Base-by-base conservation (phyloP, 1,140 invertebrate genomes). In the Drosophila kanapiae region DNA sequence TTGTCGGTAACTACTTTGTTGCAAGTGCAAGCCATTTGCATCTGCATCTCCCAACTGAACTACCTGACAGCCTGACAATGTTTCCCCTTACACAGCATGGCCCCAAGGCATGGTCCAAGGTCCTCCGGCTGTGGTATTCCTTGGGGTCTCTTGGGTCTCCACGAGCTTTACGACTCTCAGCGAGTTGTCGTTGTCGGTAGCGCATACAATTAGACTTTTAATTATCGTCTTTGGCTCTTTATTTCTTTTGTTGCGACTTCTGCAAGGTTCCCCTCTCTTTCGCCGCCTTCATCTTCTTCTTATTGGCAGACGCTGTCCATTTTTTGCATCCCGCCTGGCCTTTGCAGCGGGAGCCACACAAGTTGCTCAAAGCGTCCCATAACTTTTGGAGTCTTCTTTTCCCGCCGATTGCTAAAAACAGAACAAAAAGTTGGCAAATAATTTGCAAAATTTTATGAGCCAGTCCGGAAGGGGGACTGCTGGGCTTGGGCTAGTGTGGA, bases 191-290 rank as follows among this genome's bases (percentile, higher is more conserved):
- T 57, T 49, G 62, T 57, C 63, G 83, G 83, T 86, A 86, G 83
- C 83, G 83, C 83, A 83, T 87, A 86, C 83, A 87, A 88, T 87
- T 88, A 87, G 80, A 87, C 35, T 87, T 86, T 87, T 87, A 87
- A 87, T 87, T 87, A 88, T 80, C 84, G 76, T 88, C 82, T 78
- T 76, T 71, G 80, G 71, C 63, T 63, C 45, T 80, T 68, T 58
- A 67, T 79, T 48, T 47, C 48, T 64, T 68, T 71, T 62, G 53
- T 47, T 63, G 62, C 48, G 42, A 43, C 53, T 45, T 43, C 57
- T 27, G 38, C 48, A 27, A 16, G 27, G n/a, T 6, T 23, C 47
- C 31, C 38, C 18, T 33, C 45, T 14, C 51, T 31, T 37, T 14
- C 16, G 16, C 13, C 18, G 43, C 23, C 23, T 23, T 23, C 23